Evolutionary conservation across 2,797 vertebrate genomes (phyloP).

Genomic region (Pseudochromis fuscus): DNA sequence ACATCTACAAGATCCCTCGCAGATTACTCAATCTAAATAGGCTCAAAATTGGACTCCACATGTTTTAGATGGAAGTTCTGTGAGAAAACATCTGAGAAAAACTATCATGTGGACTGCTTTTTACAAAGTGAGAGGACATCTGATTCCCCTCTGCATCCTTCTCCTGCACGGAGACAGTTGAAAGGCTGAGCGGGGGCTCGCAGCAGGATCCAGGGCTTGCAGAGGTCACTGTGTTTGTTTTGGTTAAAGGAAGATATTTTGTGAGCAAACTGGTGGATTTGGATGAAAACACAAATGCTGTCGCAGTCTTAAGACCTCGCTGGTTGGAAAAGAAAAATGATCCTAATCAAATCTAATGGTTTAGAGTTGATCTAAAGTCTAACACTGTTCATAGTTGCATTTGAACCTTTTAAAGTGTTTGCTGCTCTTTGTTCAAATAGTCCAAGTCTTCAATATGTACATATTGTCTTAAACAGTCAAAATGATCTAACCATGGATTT

Average conservation of each 20-base stretch:
- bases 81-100: conserved; percentile 49
- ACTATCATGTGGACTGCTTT: conserved; percentile 44
- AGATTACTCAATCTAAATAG: conserved; percentile 68
- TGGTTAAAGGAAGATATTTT: conserved; percentile 30
- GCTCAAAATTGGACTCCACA: conserved; percentile 69
- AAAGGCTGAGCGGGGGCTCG: conserved; percentile 41
- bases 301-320: no score
- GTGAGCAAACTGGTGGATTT: conserved; percentile 7
- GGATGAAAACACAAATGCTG: conserved; percentile 2
- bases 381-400: neutral
- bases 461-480: conserved; percentile 2
- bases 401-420: neutral
- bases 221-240: conserved; percentile 31
- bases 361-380: neutral
- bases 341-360: conserved; percentile 5
- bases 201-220: conserved; percentile 29
- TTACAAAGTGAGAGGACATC: conserved; percentile 39
- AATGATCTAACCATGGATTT: neutral
- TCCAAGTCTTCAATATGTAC: neutral
- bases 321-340: neutral
- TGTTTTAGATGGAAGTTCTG: conserved; percentile 60
- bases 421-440: neutral
- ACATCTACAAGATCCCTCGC: conserved; percentile 54
- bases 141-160: conserved; percentile 38
- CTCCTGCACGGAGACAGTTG: conserved; percentile 43